Conservation (phyloP, 2,113 vertebrate species). For the Eretmochelys imbricata region DNA sequence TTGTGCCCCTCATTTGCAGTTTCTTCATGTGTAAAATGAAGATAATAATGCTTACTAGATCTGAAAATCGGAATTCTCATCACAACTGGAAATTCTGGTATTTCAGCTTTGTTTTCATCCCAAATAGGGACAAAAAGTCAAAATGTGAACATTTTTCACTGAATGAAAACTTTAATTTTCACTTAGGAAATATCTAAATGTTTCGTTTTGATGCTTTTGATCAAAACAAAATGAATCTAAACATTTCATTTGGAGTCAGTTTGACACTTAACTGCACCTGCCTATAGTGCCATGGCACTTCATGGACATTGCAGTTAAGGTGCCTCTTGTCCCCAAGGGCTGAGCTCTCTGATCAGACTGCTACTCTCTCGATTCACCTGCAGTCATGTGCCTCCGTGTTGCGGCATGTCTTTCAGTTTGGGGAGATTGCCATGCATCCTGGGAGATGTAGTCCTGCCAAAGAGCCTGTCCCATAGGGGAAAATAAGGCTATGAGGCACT, state of each 20-base stretch:
- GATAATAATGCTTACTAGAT: neutral
- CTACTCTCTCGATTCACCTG: neutral
- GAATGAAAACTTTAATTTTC: slow-evolving; percentile 15
- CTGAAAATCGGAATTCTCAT: neutral
- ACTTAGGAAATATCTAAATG: neutral
- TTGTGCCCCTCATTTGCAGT: neutral
- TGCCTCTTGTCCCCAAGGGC: neutral
- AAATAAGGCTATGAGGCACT: too few species aligned
- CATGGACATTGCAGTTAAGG: neutral
- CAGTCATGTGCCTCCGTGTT: too few species aligned
- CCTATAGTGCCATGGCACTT: neutral
- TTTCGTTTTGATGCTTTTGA: neutral
- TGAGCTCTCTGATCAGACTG: neutral
- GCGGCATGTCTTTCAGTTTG: too few species aligned
- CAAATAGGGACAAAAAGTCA: neutral
- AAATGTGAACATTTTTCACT: neutral
- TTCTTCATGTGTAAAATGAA: neutral
- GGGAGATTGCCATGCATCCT: too few species aligned
- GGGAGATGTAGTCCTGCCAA: too few species aligned
- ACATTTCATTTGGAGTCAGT: slow-evolving; percentile 2
- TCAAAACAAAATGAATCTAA: neutral
- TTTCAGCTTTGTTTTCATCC: neutral
- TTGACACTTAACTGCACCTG: neutral
- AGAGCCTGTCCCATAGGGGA: too few species aligned
- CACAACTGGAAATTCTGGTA: neutral